A percentile compares a stretch with the other conserved stretches of the same genome.
These are phyloP conservation scores for Sphaerophoria rueppellii DNA, from an alignment of 2,888 invertebrate species.

Conservation along the genomic window DNA sequence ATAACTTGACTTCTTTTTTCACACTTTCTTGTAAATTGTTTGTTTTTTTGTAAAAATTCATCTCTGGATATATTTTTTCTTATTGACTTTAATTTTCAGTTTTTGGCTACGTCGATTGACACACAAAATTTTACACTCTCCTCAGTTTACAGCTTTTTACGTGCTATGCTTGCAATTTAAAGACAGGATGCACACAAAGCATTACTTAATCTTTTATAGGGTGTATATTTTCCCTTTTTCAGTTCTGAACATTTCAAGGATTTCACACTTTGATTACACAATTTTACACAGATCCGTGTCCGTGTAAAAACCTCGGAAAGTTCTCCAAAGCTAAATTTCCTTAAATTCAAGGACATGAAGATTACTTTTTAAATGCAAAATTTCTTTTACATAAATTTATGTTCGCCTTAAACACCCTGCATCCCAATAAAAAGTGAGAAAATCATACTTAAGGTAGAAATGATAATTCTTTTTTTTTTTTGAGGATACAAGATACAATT, in stretches of 20 bases:
- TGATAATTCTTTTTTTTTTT: not conserved
- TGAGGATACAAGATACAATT: slow-evolving; percentile 54
- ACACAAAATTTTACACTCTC: slow-evolving; percentile 33
- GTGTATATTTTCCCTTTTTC: not conserved
- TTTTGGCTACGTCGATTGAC: slow-evolving; percentile 67
- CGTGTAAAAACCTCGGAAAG: too few species aligned
- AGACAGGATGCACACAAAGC: not conserved
- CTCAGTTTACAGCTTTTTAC: slow-evolving; percentile 27
- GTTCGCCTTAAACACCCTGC: not conserved
- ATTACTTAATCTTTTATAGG: not conserved
- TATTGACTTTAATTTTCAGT: slow-evolving; percentile 64
- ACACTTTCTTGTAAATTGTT: slow-evolving; percentile 14
- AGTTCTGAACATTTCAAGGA: too few species aligned
- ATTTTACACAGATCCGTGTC: too few species aligned
- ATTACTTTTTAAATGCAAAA: too few species aligned
- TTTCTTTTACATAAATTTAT: not conserved
- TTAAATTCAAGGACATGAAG: too few species aligned
- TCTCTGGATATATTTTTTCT: slow-evolving; percentile 50
- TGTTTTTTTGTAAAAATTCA: slow-evolving; percentile 49
- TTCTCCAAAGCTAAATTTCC: too few species aligned
- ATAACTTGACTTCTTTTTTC: slow-evolving; percentile 18
- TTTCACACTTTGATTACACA: too few species aligned
- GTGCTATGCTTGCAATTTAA: slow-evolving; percentile 6
- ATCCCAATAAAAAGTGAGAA: not conserved
- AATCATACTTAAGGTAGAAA: not conserved